A percentile compares a stretch with the other conserved stretches of the same genome.
These are phyloP conservation scores for Oryctolagus cuniculus DNA, from an alignment of 2,113 vertebrate genomes.

Conservation along the genomic window DNA sequence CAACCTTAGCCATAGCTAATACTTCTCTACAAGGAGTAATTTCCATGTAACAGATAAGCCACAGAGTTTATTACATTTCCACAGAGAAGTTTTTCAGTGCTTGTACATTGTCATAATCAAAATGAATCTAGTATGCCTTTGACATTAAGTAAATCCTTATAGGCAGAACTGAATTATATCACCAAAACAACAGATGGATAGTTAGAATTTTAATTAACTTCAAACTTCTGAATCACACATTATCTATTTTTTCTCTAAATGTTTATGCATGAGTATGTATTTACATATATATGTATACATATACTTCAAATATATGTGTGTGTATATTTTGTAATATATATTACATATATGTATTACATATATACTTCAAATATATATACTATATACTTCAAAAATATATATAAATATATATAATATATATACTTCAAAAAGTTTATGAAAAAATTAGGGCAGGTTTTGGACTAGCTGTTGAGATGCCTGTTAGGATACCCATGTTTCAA, in stretches of 20 bases:
- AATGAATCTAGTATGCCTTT: background rate
- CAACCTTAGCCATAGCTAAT: background rate
- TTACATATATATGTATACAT: background rate
- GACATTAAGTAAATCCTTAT: background rate
- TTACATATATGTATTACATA: no score
- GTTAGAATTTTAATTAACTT: conserved; percentile 7
- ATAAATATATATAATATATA: no score
- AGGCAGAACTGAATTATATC: conserved; percentile 4
- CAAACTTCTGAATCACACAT: background rate
- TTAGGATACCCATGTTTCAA: no score
- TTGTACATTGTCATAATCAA: conserved; percentile 17
- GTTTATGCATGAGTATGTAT: accelerated
- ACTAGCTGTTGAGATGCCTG: no score
- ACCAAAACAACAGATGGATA: background rate
- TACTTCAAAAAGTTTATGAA: no score
- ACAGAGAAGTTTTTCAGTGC: background rate
- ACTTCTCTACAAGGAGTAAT: background rate
- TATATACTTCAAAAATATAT: no score
- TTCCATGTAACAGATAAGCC: background rate
- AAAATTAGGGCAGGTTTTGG: no score
- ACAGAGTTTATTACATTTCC: background rate
- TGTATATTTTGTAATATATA: no score
- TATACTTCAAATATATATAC: no score
- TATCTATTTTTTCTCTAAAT: background rate
- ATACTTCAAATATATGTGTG: no score